Percentiles rank a stretch among this genome's conserved stretches.
Evolutionary conservation across 2,113 vertebrate species (phyloP).

Genomic region (Eulemur rufifrons): DNA sequence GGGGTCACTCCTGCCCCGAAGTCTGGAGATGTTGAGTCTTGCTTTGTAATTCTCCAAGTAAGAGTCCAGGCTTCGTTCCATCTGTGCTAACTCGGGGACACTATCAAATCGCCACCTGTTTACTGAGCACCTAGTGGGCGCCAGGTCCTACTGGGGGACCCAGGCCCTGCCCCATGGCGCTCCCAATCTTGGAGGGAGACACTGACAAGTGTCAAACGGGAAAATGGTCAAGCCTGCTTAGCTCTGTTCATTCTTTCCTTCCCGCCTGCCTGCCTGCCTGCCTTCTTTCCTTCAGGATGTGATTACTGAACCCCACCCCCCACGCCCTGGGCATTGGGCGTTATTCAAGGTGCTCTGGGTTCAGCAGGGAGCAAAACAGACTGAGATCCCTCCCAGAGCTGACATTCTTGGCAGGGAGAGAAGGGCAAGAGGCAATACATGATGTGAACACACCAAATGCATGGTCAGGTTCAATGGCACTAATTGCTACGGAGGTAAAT

Average conservation of each 20-base stretch:
- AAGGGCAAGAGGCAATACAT: no score
- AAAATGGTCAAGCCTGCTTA: accelerated
- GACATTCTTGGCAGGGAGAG: neutral
- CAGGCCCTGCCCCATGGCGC: neutral
- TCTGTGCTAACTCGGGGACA: neutral
- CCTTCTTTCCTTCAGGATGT: no score
- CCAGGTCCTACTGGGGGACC: neutral
- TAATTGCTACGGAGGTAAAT: neutral
- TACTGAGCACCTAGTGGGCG: neutral
- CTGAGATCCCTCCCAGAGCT: neutral
- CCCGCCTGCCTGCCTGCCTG: no score
- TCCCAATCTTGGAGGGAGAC: neutral
- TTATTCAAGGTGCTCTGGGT: accelerated
- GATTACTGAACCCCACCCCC: neutral
- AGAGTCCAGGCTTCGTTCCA: neutral
- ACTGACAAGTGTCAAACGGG: neutral
- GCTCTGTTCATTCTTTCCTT: neutral
- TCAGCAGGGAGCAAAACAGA: neutral
- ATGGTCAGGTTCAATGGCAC: neutral
- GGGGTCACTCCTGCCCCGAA: neutral
- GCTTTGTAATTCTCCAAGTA: neutral
- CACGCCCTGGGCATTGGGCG: accelerated
- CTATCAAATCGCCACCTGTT: neutral
- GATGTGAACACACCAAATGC: neutral
- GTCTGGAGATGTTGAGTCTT: neutral